Evolutionary conservation across 2,888 invertebrate species (phyloP).

Genomic region (Frankliniella fusca): DNA sequence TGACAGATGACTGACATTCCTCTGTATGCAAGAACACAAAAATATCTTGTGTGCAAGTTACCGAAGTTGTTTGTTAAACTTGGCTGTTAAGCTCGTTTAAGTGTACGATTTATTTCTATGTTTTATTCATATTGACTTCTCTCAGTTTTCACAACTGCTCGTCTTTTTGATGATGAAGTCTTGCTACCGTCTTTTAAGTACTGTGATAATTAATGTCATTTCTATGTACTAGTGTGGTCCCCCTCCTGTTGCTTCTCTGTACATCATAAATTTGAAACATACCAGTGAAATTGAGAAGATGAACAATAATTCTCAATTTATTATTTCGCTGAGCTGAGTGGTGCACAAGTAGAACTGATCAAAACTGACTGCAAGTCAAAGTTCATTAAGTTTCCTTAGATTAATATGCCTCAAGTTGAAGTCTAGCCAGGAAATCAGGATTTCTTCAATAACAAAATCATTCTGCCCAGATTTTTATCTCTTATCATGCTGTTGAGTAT

Average conservation of each 20-base stretch:
- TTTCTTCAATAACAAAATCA: background rate
- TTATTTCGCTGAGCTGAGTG: no score
- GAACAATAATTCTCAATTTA: background rate
- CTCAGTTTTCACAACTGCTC: background rate
- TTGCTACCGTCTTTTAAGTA: background rate
- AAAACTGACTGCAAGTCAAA: background rate
- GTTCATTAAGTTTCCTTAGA: background rate
- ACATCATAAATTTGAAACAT: background rate
- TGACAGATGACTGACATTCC: constrained; percentile 14
- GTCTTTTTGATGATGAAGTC: background rate
- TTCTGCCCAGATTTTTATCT: background rate
- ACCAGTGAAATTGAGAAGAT: background rate
- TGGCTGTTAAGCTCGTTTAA: background rate
- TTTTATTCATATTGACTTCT: background rate
- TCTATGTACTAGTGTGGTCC: background rate
- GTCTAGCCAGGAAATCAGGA: background rate
- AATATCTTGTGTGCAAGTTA: background rate
- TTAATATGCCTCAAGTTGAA: background rate
- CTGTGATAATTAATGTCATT: constrained; percentile 12
- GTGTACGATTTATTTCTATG: background rate
- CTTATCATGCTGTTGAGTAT: background rate
- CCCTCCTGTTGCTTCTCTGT: background rate
- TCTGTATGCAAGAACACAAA: no score
- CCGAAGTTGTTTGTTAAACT: background rate
- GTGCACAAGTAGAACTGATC: background rate